Evolutionary conservation across 1,140 invertebrate species (phyloP).

Genomic region (Gonioctena quinquepunctata): DNA sequence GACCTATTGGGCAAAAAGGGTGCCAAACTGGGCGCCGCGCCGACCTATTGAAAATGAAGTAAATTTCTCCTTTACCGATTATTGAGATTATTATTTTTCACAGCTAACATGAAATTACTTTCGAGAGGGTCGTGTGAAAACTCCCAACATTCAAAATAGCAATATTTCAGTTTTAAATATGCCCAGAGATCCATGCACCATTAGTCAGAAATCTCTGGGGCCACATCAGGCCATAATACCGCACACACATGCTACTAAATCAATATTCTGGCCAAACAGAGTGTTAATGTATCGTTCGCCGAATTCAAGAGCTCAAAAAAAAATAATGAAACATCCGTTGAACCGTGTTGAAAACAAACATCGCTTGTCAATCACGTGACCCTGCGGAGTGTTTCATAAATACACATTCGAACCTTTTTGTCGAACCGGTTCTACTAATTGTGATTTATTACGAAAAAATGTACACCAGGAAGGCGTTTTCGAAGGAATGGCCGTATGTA

Average conservation of each 20-base stretch:
- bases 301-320: not conserved
- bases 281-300: not conserved
- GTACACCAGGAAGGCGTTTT: not conserved
- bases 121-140: too few relatives aligned
- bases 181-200: too few relatives aligned
- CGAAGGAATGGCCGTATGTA: not conserved
- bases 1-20: too few relatives aligned
- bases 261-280: not conserved
- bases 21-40: too few relatives aligned
- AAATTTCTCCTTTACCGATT: too few relatives aligned
- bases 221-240: not conserved
- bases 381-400: not conserved
- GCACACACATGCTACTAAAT: too few relatives aligned
- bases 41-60: too few relatives aligned
- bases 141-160: too few relatives aligned
- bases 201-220: not conserved
- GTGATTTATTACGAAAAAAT: not conserved
- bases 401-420: too few relatives aligned
- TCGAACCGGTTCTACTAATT: not conserved
- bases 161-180: too few relatives aligned
- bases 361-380: not conserved
- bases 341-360: not conserved
- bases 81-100: too few relatives aligned
- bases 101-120: too few relatives aligned
- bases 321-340: not conserved